These are phyloP conservation scores for Cydia pomonella DNA, from an alignment of 1,140 invertebrate species.

Conservation along the genomic window DNA sequence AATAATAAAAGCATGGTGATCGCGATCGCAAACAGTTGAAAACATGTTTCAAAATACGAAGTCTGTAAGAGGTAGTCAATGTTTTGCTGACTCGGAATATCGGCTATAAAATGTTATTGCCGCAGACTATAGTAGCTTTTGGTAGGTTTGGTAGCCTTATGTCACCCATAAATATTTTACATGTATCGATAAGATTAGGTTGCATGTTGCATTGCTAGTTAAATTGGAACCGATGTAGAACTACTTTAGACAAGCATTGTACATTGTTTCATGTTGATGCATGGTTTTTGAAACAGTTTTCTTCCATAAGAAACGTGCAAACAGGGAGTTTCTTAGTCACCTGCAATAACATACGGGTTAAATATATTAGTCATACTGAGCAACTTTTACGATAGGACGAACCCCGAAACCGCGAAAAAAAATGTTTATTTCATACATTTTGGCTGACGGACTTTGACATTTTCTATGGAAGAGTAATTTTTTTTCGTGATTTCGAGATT, in stretches of 20 bases:
- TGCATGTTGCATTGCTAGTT: constrained; percentile 23
- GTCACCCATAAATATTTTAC: constrained; percentile 37
- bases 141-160: constrained; percentile 35
- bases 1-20: too few species aligned
- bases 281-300: constrained; percentile 6
- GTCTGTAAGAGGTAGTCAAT: not conserved
- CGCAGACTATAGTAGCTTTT: constrained; percentile 35
- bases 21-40: too few species aligned
- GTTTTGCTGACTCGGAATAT: constrained; percentile 34
- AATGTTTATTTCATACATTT: too few species aligned
- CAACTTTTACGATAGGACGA: too few species aligned
- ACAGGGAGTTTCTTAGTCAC: too few species aligned
- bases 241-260: not conserved
- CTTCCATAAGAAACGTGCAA: not conserved
- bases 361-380: too few species aligned
- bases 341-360: too few species aligned
- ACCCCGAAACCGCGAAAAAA: too few species aligned
- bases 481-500: too few species aligned
- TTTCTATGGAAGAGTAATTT: too few species aligned
- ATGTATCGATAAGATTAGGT: constrained; percentile 36
- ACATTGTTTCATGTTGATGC: not conserved
- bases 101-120: constrained; percentile 39
- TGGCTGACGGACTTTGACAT: too few species aligned
- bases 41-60: not conserved
- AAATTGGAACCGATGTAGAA: constrained; percentile 21